A percentile compares a stretch with the other conserved stretches of the same genome.
phyloP scores from a whole-genome alignment of 2,888 invertebrate species.

The Drosophila recens region DNA sequence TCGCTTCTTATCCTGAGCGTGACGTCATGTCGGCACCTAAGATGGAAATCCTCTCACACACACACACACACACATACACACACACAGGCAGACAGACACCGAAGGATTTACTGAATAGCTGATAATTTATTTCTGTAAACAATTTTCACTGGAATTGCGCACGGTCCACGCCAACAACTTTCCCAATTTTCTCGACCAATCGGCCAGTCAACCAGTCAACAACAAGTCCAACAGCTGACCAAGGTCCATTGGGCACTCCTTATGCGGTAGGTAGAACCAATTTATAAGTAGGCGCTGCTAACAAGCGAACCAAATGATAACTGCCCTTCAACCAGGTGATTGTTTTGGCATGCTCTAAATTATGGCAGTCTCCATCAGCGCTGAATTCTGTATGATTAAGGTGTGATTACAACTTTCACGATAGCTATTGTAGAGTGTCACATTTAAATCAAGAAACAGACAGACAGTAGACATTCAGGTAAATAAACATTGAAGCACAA shows the following conservation, averaged over 20 bases:
- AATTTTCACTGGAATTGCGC: constrained; percentile 72
- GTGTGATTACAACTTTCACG: background rate
- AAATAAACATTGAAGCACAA: no score
- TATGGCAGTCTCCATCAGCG: constrained; percentile 17
- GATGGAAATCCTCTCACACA: constrained; percentile 3
- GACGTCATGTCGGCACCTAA: constrained; percentile 72
- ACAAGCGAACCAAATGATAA: constrained; percentile 49
- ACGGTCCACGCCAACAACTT: constrained; percentile 38
- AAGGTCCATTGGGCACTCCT: constrained; percentile 20
- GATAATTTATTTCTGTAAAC: constrained; percentile 82
- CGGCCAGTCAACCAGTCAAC: constrained; percentile 25
- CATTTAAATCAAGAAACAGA: no score
- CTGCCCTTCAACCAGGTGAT: constrained; percentile 30
- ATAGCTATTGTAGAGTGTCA: background rate
- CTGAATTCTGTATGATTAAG: background rate
- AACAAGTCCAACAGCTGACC: constrained; percentile 75
- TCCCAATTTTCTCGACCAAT: constrained; percentile 29
- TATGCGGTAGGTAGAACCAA: constrained; percentile 67
- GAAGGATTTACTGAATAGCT: constrained; percentile 63
- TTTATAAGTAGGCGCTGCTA: constrained; percentile 78
- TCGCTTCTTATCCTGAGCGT: constrained; percentile 62
- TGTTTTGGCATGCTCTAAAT: constrained; percentile 58
- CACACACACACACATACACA: constrained; percentile 5
- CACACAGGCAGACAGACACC: constrained; percentile 31
- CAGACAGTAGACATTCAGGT: no score